Evolutionary conservation across 2,113 vertebrate genomes (phyloP).

Genomic region (Amblyopsis rosae): DNA sequence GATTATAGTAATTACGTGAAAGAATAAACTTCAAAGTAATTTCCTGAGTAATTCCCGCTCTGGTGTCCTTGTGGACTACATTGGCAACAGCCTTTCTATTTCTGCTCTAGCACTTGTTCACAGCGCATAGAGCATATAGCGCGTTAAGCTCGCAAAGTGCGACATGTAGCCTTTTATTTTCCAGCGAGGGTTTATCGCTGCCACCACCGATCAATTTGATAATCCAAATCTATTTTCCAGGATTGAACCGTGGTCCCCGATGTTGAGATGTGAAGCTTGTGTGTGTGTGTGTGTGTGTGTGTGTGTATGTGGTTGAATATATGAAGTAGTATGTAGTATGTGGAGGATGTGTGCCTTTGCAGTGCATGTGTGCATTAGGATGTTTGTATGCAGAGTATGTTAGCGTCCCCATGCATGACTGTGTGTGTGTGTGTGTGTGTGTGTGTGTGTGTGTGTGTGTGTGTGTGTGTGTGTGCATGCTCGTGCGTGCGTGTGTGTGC

Average conservation of each 20-base stretch:
- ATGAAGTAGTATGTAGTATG: background rate
- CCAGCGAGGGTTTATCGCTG: slow-evolving; percentile 18
- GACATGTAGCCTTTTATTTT: slow-evolving; percentile 23
- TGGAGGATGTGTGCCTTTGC: background rate
- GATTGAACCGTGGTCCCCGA: slow-evolving; percentile 1
- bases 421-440: background rate
- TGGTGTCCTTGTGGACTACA: slow-evolving; percentile 46
- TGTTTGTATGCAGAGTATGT: background rate
- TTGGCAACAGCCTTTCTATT: background rate
- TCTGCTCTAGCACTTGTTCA: background rate
- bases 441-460: background rate
- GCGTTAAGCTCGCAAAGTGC: background rate
- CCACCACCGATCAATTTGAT: slow-evolving; percentile 20
- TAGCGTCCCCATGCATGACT: background rate
- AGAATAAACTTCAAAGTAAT: slow-evolving; percentile 42
- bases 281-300: slow-evolving; percentile 1
- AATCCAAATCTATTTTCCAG: background rate
- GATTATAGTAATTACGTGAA: slow-evolving; percentile 62
- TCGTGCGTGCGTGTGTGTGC: background rate
- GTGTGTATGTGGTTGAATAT: background rate
- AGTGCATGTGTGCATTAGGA: no score
- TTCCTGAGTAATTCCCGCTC: slow-evolving; percentile 50
- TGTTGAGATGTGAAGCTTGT: background rate
- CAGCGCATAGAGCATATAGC: slow-evolving; percentile 16
- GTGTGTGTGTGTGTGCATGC: background rate